These are phyloP conservation scores for Drosophila setifemur DNA, from an alignment of 1,140 invertebrate genomes.

Conservation along the genomic window DNA sequence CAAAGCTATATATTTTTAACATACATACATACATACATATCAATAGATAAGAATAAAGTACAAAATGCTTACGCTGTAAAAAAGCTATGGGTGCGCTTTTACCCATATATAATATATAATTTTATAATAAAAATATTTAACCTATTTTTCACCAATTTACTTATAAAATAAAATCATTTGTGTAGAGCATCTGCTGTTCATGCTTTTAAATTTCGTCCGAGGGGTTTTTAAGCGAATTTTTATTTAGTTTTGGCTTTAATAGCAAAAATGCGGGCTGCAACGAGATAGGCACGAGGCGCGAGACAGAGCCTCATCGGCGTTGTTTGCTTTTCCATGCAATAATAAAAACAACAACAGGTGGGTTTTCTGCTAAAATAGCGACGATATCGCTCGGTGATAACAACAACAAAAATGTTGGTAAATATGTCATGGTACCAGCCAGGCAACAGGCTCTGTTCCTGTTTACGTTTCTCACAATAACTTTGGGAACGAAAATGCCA, in stretches of 20 bases:
- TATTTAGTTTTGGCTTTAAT: conserved; percentile 16
- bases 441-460: conserved; percentile 56
- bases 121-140: no score
- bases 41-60: no score
- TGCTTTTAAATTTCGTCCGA: not conserved
- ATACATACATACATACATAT: no score
- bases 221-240: conserved; percentile 1
- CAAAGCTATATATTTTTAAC: no score
- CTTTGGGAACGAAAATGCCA: conserved; percentile 35
- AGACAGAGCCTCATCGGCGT: conserved; percentile 28
- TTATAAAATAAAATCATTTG: no score
- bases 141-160: no score
- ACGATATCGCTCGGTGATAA: conserved; percentile 53
- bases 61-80: no score
- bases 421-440: conserved; percentile 61
- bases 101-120: no score
- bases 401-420: conserved; percentile 61
- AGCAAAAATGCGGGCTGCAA: conserved; percentile 11
- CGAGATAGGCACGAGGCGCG: conserved; percentile 37
- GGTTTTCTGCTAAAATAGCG: conserved; percentile 26
- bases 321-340: conserved; percentile 57
- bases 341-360: conserved; percentile 41
- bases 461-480: conserved; percentile 76
- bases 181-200: not conserved
- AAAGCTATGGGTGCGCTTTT: no score